Evolutionary conservation across 2,113 vertebrate species (phyloP), one percentile per base, ranked within the genome.

Genomic region (Meles meles): DNA sequence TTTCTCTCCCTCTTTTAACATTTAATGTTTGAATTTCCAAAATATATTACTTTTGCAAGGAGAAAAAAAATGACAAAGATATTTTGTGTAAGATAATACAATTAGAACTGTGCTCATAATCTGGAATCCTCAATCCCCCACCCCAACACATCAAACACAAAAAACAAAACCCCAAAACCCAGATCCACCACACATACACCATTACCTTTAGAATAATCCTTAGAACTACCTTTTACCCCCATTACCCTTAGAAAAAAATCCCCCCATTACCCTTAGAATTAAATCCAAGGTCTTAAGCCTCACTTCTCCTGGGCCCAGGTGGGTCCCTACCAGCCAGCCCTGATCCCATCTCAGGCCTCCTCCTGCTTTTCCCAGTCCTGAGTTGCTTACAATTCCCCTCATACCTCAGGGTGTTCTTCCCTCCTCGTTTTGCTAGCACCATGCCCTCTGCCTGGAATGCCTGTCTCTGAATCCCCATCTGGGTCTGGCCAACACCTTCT

Each of bases 31-130:
- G 42, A 55, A 55, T 71, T 95, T 92, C 93, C 88, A 67, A 95
- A 81, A 97, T 82, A 44, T 44, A 67, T 84, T 76, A 61, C 92
- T 86, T 95, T 96, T 79, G 27, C 72, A 85, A 93, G 65, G 81
- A 97, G 80, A 72, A 44, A 72, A 72, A 84, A 95, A 79, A 49
- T 55, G 83, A 94, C 39, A 88, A 88, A 27, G 93, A 91, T 55
- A 47, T 34, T 82, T 49, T 83, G 49, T 91, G 87, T 77, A 85
- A 85, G 49, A 95, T 91, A 88, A 92, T 74, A 63, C 82, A 76
- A 93, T 90, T 57, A 69, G 31, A 96, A 92, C 67, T 67, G 63
- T 55, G 82, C 25, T 85, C 44, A 17, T 5, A 71, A 85, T 63
- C n/a, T 69, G n/a, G 34, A 77, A 71, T 59, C 88, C 39, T 83